phyloP scores from a whole-genome alignment of 2,888 invertebrate genomes.

The Ryuthela nishihirai region DNA sequence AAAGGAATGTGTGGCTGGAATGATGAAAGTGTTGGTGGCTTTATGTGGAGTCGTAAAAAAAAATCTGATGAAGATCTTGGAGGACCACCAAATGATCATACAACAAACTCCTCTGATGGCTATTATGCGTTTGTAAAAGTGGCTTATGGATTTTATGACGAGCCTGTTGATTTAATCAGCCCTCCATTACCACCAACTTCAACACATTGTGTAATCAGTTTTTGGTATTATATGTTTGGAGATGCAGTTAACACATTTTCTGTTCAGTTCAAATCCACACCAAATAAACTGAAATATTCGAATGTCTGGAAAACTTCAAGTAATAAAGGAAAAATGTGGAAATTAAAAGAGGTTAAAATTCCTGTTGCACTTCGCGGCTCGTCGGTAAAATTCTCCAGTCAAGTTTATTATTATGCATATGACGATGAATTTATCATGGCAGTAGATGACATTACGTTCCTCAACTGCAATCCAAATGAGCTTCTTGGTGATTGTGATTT shows the following conservation, averaged over 20 bases:
- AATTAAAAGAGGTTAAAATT: slow-evolving; percentile 9
- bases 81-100: slow-evolving; percentile 19
- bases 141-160: neutral
- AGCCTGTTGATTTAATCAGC: slow-evolving; percentile 10
- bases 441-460: slow-evolving; percentile 32
- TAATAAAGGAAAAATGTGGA: slow-evolving; percentile 14
- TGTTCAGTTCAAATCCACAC: too few species aligned
- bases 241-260: too few species aligned
- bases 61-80: neutral
- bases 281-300: too few species aligned
- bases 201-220: slow-evolving; percentile 30
- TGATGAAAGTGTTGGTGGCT: slow-evolving; percentile 9
- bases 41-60: slow-evolving; percentile 11
- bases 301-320: too few species aligned
- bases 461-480: slow-evolving; percentile 38
- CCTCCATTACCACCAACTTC: slow-evolving; percentile 28
- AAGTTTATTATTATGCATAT: slow-evolving; percentile 5
- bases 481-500: slow-evolving; percentile 38
- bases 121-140: slow-evolving; percentile 22
- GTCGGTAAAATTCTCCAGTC: slow-evolving; percentile 5
- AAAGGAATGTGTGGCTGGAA: slow-evolving; percentile 38
- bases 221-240: slow-evolving; percentile 21
- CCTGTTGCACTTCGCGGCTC: neutral
- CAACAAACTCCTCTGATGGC: slow-evolving; percentile 26
- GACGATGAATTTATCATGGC: neutral